Base-by-base conservation (phyloP, 2,113 vertebrate species). In the Larimichthys crocea region DNA sequence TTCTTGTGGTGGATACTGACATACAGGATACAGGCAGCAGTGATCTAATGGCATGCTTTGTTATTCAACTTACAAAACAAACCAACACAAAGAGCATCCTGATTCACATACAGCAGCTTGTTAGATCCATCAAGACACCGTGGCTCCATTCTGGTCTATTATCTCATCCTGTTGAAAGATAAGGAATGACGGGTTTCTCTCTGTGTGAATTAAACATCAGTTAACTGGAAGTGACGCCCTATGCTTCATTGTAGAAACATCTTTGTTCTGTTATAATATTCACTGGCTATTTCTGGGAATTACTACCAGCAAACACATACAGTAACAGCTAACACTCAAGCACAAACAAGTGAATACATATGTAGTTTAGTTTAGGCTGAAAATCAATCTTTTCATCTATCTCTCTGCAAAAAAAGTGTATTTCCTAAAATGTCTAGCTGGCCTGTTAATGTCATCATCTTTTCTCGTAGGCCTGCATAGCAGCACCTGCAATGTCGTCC, bases 401-500 rank as follows among this genome's bases (percentile, higher is more conserved):
- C 9, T 40, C 20, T 24, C 7, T 35, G 5, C 1, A 10, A n/a
- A 50, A 20, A 61, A 29, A 26, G 5, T 17, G 15, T 10, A 20
- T 52, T 42, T 44, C n/a, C 12, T 29, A 24, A 64, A 62, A 42
- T 53, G 48, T 26, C 16, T 7, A 15, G 11, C 3, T 57, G 5
- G 4, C 52, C 46, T 4, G 4, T n/a, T 53, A 3, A 53, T 55
- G 10, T 55, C 15, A 31, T 31, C 26, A 19, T 31, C 0, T 6
- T 84, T 65, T 68, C 48, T 16, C 72, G 9, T 62, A 94, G 93
- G 77, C 7, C 35, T 35, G 19, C 31, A 19, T 3, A 48, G 20
- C 8, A 79, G 49, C 26, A 31, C 0, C 10, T 92, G 90, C 29
- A 3, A 35, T 0, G 92, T 93, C 64, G 0, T 31, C 63, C 83